A percentile compares a stretch with the other conserved stretches of the same genome.
Evolutionary conservation across 2,113 vertebrate species (phyloP).

Genomic region (Sardina pilchardus): DNA sequence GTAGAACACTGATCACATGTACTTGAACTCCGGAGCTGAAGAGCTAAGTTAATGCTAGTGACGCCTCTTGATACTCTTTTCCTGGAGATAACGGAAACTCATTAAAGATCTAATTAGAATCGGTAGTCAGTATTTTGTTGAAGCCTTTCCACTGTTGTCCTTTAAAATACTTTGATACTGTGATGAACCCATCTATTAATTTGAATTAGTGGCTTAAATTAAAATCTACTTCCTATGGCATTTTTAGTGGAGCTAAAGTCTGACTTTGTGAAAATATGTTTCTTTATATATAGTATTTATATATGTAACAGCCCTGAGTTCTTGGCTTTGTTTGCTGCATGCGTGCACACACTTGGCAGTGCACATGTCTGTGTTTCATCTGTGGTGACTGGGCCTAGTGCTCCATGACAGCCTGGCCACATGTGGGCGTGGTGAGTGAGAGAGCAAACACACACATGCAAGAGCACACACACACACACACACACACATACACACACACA

Average conservation of each 20-base stretch:
- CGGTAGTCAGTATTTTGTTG: background rate
- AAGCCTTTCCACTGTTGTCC: background rate
- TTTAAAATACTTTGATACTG: background rate
- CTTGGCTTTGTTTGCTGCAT: background rate
- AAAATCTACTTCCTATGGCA: too few species aligned
- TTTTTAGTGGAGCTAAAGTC: background rate
- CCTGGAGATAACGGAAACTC: background rate
- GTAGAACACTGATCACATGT: background rate
- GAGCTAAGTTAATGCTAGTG: background rate
- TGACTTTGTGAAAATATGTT: background rate
- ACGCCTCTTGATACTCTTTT: background rate
- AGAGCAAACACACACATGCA: background rate
- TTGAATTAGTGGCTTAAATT: too few species aligned
- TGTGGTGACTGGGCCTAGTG: background rate
- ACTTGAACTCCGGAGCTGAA: background rate
- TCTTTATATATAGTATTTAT: background rate
- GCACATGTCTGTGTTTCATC: background rate
- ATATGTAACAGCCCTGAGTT: background rate
- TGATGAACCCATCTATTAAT: background rate
- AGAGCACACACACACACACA: background rate
- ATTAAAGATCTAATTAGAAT: background rate
- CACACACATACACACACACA: background rate
- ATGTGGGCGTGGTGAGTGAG: background rate
- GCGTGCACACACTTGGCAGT: background rate
- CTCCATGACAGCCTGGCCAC: background rate